Evolutionary conservation across 2,797 vertebrate species (phyloP).

Genomic region (Menidia menidia): DNA sequence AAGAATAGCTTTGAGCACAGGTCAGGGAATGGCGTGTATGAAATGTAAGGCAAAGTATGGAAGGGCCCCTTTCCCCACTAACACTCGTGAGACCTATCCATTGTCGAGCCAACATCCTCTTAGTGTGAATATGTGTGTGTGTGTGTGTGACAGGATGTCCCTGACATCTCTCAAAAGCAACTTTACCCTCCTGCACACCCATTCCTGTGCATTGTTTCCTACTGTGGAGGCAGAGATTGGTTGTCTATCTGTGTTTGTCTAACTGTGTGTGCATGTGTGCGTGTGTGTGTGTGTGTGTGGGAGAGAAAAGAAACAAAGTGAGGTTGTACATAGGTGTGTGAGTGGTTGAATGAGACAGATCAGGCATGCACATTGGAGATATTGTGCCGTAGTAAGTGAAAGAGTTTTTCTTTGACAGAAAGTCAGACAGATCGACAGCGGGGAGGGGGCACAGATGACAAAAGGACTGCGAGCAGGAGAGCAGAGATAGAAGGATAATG

Average conservation of each 20-base stretch:
- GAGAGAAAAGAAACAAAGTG: constrained; percentile 28
- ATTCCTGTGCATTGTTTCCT: constrained; percentile 80
- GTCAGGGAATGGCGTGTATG: constrained; percentile 41
- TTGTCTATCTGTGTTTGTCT: constrained; percentile 3
- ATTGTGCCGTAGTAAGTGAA: constrained; percentile 41
- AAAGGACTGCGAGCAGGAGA: constrained; percentile 66
- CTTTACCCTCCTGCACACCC: constrained; percentile 67
- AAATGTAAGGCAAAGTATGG: constrained; percentile 62
- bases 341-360: constrained; percentile 27
- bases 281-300: background rate
- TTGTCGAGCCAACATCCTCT: constrained; percentile 78
- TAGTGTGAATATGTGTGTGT: constrained; percentile 50
- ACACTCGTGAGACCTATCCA: constrained; percentile 73
- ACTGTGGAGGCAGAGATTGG: constrained; percentile 25
- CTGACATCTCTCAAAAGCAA: constrained; percentile 76
- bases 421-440: constrained; percentile 36
- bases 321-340: constrained; percentile 39
- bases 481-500: constrained; percentile 68
- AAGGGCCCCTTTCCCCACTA: constrained; percentile 69
- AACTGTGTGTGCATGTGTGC: constrained; percentile 1
- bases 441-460: constrained; percentile 48
- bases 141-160: constrained; percentile 67
- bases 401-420: constrained; percentile 45
- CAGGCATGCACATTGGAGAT: constrained; percentile 39
- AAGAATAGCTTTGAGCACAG: constrained; percentile 32